phyloP scores from a whole-genome alignment of 2,888 invertebrate species.

The Drosophila antonietae region DNA sequence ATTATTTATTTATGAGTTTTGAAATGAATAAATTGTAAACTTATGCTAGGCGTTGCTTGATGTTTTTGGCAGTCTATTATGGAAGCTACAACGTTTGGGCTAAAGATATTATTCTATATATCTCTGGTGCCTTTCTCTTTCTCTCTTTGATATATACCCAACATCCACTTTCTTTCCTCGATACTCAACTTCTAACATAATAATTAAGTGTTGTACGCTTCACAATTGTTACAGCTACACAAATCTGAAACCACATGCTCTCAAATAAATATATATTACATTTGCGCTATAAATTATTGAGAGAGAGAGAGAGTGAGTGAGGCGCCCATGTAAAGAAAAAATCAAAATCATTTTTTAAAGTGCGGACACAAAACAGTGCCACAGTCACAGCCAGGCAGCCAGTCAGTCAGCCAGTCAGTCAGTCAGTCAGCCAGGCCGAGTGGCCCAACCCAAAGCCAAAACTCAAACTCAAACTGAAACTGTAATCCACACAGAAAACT shows the following conservation, averaged over 20 bases:
- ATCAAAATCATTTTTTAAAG: constrained; percentile 59
- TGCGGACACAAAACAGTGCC: constrained; percentile 47
- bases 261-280: constrained; percentile 36
- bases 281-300: constrained; percentile 33
- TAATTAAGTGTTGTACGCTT: background rate
- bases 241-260: background rate
- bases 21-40: background rate
- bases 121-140: background rate
- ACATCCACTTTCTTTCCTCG: background rate
- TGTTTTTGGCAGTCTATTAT: background rate
- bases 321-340: constrained; percentile 29
- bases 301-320: background rate
- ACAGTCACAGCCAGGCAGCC: constrained; percentile 24
- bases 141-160: background rate
- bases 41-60: background rate
- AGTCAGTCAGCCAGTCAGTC: background rate
- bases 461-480: constrained; percentile 10
- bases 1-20: background rate
- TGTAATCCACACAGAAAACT: constrained; percentile 8
- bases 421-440: background rate
- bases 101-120: background rate
- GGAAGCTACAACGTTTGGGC: background rate
- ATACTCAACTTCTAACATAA: background rate
- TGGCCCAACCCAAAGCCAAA: constrained; percentile 27
- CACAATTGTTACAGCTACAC: background rate